These are phyloP conservation scores for Drosophila bipectinata DNA, from an alignment of 1,140 invertebrate species.

Conservation along the genomic window DNA sequence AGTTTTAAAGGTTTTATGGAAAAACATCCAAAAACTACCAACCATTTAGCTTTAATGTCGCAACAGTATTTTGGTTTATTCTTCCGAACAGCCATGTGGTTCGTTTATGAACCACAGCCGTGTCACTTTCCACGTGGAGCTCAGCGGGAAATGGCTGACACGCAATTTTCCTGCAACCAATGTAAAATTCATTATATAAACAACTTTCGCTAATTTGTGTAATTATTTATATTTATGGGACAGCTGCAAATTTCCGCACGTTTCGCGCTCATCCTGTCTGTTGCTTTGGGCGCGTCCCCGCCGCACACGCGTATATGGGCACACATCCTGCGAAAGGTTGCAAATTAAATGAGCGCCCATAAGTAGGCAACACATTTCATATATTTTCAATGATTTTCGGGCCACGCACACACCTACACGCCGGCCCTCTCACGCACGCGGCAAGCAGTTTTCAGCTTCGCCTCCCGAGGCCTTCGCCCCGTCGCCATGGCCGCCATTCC, in stretches of 20 bases:
- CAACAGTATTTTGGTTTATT: neutral
- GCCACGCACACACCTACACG: slow-evolving; percentile 13
- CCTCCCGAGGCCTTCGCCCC: slow-evolving; percentile 11
- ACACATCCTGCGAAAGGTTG: slow-evolving; percentile 22
- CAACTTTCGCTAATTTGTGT: slow-evolving; percentile 72
- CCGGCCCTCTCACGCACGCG: neutral
- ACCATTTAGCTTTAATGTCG: too few relatives aligned
- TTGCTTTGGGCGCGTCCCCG: slow-evolving; percentile 18
- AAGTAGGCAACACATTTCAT: slow-evolving; percentile 55
- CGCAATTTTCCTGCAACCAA: slow-evolving; percentile 52
- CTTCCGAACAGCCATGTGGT: slow-evolving; percentile 2
- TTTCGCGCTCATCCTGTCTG: slow-evolving; percentile 38
- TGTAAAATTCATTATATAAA: slow-evolving; percentile 76
- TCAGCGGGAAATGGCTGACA: slow-evolving; percentile 31
- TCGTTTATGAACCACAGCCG: slow-evolving; percentile 11
- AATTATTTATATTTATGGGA: slow-evolving; percentile 76
- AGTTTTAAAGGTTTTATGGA: neutral
- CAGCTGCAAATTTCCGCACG: slow-evolving; percentile 63
- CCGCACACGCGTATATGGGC: too few relatives aligned
- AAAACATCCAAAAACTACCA: neutral
- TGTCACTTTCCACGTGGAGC: slow-evolving; percentile 14
- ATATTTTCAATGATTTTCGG: slow-evolving; percentile 40
- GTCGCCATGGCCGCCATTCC: slow-evolving; percentile 3
- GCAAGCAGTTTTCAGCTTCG: slow-evolving; percentile 22
- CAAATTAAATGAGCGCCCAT: slow-evolving; percentile 55